Evolutionary conservation across 2,888 invertebrate genomes (phyloP).

Genomic region (Cheilosia grossa): DNA sequence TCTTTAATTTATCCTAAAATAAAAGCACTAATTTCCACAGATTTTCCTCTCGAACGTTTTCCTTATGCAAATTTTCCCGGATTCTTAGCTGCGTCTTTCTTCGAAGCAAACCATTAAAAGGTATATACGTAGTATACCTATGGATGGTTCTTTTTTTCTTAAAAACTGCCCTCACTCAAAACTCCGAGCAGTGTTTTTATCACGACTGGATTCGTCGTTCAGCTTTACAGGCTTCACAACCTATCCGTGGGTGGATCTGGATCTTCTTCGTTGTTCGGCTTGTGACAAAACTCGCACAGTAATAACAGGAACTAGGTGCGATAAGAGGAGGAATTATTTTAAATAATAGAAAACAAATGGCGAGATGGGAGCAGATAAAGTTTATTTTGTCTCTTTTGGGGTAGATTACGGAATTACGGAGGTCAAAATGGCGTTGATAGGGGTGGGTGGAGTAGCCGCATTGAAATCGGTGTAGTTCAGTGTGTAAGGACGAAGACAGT

Average conservation of each 20-base stretch:
- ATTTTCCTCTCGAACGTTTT: constrained; percentile 45
- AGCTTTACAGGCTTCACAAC: no score
- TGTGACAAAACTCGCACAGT: constrained; percentile 8
- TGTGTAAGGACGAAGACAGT: constrained; percentile 9
- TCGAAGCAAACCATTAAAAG: constrained; percentile 3
- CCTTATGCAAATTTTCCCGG: constrained; percentile 59
- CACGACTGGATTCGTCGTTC: constrained; percentile 34
- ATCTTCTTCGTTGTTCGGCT: no score
- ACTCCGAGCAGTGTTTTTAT: constrained; percentile 22
- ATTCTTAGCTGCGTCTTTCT: constrained; percentile 35
- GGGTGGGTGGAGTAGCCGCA: constrained; percentile 4
- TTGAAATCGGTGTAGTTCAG: constrained; percentile 47
- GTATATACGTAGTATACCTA: not conserved
- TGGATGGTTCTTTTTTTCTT: constrained; percentile 4
- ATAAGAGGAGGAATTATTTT: constrained; percentile 68
- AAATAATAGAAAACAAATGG: constrained; percentile 72
- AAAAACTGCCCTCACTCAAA: constrained; percentile 1
- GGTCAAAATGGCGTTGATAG: constrained; percentile 11
- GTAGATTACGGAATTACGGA: constrained; percentile 56
- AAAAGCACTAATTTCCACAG: constrained; percentile 62
- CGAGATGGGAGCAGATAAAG: constrained; percentile 54
- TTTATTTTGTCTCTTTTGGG: constrained; percentile 57
- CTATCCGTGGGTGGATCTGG: no score
- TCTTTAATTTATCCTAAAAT: constrained; percentile 61
- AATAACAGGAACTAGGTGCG: constrained; percentile 63